phyloP scores from a whole-genome alignment of 2,888 invertebrate genomes.

The Dynastes maya region DNA sequence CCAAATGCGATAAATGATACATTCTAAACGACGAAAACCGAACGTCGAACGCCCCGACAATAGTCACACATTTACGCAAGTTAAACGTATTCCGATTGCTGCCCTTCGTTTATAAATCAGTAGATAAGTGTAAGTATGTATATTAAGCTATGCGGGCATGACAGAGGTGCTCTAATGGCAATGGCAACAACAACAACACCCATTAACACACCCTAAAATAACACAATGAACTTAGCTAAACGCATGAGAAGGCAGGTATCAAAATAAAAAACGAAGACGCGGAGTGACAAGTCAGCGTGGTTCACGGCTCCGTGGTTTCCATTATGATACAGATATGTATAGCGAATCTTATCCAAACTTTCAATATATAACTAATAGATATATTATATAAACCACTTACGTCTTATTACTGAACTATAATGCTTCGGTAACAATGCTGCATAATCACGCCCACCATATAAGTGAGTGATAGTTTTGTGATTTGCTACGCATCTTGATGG shows the following conservation, averaged over 20 bases:
- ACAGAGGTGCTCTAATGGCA: constrained; percentile 38
- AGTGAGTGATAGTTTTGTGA: constrained; percentile 19
- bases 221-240: constrained; percentile 60
- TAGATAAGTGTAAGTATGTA: constrained; percentile 56
- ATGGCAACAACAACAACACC: constrained; percentile 59
- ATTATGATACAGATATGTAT: constrained; percentile 61
- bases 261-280: constrained; percentile 64
- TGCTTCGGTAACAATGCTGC: not conserved
- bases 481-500: constrained; percentile 18
- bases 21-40: not conserved
- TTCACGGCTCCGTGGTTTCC: constrained; percentile 65
- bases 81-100: constrained; percentile 38
- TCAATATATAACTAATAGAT: constrained; percentile 36
- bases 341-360: constrained; percentile 59
- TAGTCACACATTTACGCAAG: constrained; percentile 27
- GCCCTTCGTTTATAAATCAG: constrained; percentile 51
- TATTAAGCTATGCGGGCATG: constrained; percentile 55
- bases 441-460: constrained; percentile 15
- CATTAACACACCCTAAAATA: constrained; percentile 62
- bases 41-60: constrained; percentile 11
- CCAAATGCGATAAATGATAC: not conserved
- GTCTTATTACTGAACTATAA: constrained; percentile 18
- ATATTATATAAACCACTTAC: constrained; percentile 34
- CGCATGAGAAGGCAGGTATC: constrained; percentile 63
- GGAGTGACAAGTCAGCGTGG: constrained; percentile 65